Base-by-base conservation (phyloP, 2,797 vertebrate species). In the Pipistrellus pygmaeus region DNA sequence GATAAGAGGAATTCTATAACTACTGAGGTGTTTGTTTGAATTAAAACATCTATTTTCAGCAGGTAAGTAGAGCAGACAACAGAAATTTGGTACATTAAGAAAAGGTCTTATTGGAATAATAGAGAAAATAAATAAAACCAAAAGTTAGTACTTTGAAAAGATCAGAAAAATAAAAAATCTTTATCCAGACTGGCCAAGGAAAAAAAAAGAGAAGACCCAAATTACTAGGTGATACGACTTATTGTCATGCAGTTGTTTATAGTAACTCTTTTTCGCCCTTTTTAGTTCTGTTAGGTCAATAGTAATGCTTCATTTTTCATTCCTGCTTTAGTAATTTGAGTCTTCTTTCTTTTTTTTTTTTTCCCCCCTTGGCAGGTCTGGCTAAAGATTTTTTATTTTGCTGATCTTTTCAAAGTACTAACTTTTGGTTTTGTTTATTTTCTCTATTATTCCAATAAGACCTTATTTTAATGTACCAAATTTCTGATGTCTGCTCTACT, bases 401-500 rank as follows among this genome's bases (percentile, higher is more conserved):
- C 72, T 64, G 41, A 62, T 80, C 66, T 60, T 68, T 89, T 62
- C 41, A 10, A 86, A 76, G 32, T 55, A 64, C 32, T 41, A 73
- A 94, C 48, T 94, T 92, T 76, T 62, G 9, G 51, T 41, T 93
- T 90, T 71, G 30, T 44, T 90, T 64, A 57, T 73, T 90, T 95
- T 93, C 72, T 95, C 60, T 68, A 62, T 13, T 71, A 21, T 87
- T 84, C 32, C 72, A 93, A 44, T 46, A 46, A 72, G 25, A 44
- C 12, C 44, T 86, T 89, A 53, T 44, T 25, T 60, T 46, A 90
- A 46, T 72, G 25, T 71, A 51, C 7, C n/a, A 87, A 62, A 80
- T 88, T 41, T 88, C 57, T 91, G 57, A 90, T 75, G 57, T 60
- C 35, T 62, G 20, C 30, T 94, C 88, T 80, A 90, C 20, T 60